Evolutionary conservation across 2,888 invertebrate species (phyloP).

Genomic region (Lithophane ornitopus): DNA sequence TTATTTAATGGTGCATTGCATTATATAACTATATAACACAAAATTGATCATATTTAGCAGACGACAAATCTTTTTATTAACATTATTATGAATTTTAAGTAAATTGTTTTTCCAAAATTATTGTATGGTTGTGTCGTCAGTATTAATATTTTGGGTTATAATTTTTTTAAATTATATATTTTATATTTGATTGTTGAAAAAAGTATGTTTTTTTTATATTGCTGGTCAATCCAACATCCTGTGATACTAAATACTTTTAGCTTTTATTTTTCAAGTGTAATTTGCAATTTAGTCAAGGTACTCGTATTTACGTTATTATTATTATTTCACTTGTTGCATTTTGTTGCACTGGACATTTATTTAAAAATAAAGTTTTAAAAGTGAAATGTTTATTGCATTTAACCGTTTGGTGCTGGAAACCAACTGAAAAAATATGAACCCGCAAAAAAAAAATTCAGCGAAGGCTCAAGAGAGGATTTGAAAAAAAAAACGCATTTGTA

Average conservation of each 20-base stretch:
- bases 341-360: conserved; percentile 28
- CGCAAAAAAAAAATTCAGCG: too few species aligned
- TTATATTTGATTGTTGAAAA: conserved; percentile 17
- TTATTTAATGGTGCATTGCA: conserved; percentile 10
- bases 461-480: background rate
- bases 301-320: conserved; percentile 30
- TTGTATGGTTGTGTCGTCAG: conserved; percentile 54
- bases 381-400: conserved; percentile 28
- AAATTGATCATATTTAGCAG: background rate
- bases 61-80: conserved; percentile 11
- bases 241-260: conserved; percentile 52
- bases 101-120: conserved; percentile 6
- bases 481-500: background rate
- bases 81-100: background rate
- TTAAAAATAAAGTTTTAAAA: conserved; percentile 16
- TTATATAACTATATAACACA: background rate
- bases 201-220: conserved; percentile 6
- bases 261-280: conserved; percentile 34
- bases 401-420: conserved; percentile 5
- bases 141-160: conserved; percentile 45
- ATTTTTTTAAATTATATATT: conserved; percentile 6
- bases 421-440: background rate
- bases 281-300: conserved; percentile 30
- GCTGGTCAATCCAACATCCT: conserved; percentile 53
- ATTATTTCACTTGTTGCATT: conserved; percentile 50